Base-by-base conservation (phyloP, 2,797 vertebrate genomes). In the Alauda arvensis region DNA sequence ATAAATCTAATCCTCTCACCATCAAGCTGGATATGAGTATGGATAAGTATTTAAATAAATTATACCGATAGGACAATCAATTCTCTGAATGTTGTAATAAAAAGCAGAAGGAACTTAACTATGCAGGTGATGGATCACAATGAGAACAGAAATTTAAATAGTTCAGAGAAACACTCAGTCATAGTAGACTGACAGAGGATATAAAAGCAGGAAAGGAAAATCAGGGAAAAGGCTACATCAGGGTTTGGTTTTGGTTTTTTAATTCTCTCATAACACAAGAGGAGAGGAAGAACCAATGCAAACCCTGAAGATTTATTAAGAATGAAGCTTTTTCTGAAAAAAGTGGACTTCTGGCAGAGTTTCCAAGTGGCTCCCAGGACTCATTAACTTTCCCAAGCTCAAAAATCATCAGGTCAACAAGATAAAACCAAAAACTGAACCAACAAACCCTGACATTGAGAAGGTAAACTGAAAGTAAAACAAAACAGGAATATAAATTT, bases 41-140 rank as follows among this genome's bases (percentile, higher is more conserved):
- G 67, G 62, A 56, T 84, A 78, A 91, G 62, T 62, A 68, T 74
- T 87, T 83, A 72, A 90, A 85, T 87, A 92, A 92, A 66, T 90
- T 76, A 85, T 37, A 78, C 14, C 4, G 6, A 52, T 23, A 83
- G 28, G 40, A 62, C 19, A 72, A 87, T 78, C 77, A 85, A 21
- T 78, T 76, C 56, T 78, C 80, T 59, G 40, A 77, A 65, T 56
- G 45, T 37, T 90, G 12, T 28, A 85, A 81, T 59, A 83, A 90
- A 80, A 89, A 83, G 67, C 67, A 76, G 49, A 85, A 78, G 62
- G 76, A 80, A 52, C 34, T 52, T 79, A 75, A 75, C 12, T 52
- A 14, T 62, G n/a, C 59, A 75, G 49, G 42, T 76, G 82, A 83
- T 88, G 51, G 66, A 92, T 74, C 49, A 45, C 31, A 81, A 33